Conservation (phyloP, 2,113 vertebrate genomes). For the Corythornis madagascariensis region DNA sequence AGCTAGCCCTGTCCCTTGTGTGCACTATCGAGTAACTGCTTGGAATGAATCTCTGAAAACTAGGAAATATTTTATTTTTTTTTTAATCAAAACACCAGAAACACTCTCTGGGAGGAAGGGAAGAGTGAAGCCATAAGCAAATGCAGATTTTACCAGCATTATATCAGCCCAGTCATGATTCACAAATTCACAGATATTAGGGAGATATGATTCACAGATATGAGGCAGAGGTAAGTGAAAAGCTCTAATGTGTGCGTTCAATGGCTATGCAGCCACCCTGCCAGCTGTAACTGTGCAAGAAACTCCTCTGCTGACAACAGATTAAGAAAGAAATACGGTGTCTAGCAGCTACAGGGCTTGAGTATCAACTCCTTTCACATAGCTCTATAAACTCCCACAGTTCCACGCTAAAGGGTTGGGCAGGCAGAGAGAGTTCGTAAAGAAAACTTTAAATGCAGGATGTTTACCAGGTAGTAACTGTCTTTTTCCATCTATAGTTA, state of each 20-base stretch:
- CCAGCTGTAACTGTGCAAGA: not conserved
- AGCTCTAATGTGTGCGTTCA: not conserved
- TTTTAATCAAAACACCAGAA: not conserved
- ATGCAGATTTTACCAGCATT: not conserved
- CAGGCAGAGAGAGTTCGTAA: constrained; percentile 3
- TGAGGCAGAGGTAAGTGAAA: not conserved
- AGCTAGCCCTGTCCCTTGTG: not conserved
- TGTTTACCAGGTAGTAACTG: constrained; percentile 29
- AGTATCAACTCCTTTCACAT: not conserved
- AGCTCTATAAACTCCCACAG: not conserved
- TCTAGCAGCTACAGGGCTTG: not conserved
- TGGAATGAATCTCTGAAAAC: not conserved
- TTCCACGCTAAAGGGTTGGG: not conserved
- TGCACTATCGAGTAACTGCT: not conserved
- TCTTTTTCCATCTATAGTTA: constrained; percentile 13
- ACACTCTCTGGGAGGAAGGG: rapidly evolving
- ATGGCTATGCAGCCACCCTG: not conserved
- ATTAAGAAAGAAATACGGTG: not conserved
- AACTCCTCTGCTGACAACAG: not conserved
- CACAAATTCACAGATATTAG: too few species aligned
- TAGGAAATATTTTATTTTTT: too few species aligned
- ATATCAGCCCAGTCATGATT: not conserved
- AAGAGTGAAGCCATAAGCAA: not conserved
- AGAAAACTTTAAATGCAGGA: constrained; percentile 5
- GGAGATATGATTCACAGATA: too few species aligned